phyloP scores from a whole-genome alignment of 2,888 invertebrate species.

The Limnephilus rhombicus region DNA sequence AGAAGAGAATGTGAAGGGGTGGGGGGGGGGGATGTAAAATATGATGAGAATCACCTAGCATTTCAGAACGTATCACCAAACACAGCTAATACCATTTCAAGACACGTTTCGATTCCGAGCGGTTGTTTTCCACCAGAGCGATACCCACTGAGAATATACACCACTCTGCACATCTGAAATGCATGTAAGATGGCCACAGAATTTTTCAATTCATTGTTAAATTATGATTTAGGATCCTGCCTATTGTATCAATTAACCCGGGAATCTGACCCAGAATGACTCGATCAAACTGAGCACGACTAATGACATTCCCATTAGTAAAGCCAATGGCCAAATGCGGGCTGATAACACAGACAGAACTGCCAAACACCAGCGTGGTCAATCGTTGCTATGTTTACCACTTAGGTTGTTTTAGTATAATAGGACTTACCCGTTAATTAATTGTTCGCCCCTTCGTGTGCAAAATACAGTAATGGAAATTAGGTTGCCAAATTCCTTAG shows the following conservation, averaged over 20 bases:
- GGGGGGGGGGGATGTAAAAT: too few relatives aligned
- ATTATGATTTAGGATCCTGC: background rate
- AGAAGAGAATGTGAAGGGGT: too few relatives aligned
- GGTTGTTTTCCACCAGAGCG: background rate
- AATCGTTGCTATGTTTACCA: constrained; percentile 1
- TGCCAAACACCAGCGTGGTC: background rate
- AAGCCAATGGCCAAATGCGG: constrained; percentile 17
- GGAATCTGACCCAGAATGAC: constrained; percentile 27
- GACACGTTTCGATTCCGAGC: too few relatives aligned
- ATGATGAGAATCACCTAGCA: too few relatives aligned
- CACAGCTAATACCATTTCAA: too few relatives aligned
- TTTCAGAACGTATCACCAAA: too few relatives aligned
- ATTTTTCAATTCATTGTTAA: background rate
- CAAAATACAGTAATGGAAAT: background rate
- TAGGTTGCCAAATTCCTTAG: background rate
- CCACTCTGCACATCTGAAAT: background rate
- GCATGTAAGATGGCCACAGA: background rate
- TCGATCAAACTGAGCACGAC: constrained; percentile 14
- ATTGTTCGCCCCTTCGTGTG: constrained; percentile 36
- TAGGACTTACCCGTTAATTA: constrained; percentile 41
- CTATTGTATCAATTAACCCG: background rate
- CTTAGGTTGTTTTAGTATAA: constrained; percentile 21
- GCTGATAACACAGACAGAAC: background rate
- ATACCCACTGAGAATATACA: background rate
- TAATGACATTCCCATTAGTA: constrained; percentile 6